phyloP scores from a whole-genome alignment of 2,113 vertebrate genomes.

The Balaeniceps rex region DNA sequence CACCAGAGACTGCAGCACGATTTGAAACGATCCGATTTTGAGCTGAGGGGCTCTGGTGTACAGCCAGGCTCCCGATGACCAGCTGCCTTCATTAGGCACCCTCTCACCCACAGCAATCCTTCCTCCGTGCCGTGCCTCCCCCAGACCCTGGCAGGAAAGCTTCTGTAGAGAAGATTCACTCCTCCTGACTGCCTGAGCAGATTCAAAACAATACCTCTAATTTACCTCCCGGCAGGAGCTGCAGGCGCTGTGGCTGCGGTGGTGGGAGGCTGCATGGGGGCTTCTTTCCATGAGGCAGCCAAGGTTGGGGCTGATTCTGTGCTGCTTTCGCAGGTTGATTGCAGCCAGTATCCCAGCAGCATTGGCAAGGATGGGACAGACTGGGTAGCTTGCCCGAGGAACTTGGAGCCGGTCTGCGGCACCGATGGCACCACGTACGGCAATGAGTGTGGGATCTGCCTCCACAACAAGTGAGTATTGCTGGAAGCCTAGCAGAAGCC shows the following conservation, averaged over 20 bases:
- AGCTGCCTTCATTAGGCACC: background rate
- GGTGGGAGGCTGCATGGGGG: background rate
- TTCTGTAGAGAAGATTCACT: background rate
- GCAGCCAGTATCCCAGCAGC: background rate
- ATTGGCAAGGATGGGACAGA: background rate
- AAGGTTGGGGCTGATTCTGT: background rate
- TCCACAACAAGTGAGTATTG: background rate
- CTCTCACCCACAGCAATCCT: background rate
- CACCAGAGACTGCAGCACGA: background rate
- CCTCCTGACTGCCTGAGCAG: background rate
- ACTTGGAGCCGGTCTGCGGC: background rate
- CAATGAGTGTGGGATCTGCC: constrained; percentile 38
- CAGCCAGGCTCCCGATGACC: background rate
- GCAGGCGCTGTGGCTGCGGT: accelerated
- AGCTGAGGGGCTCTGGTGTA: background rate
- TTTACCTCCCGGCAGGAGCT: background rate
- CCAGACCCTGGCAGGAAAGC: background rate
- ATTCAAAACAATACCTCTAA: background rate
- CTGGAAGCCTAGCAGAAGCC: background rate
- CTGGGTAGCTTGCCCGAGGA: background rate
- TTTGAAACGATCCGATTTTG: background rate
- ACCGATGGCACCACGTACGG: background rate
- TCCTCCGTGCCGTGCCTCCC: background rate
- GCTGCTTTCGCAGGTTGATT: constrained; percentile 18
- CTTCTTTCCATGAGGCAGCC: background rate